These are phyloP conservation scores for Nasonovia ribisnigri DNA, from an alignment of 2,888 invertebrate species.

Conservation along the genomic window DNA sequence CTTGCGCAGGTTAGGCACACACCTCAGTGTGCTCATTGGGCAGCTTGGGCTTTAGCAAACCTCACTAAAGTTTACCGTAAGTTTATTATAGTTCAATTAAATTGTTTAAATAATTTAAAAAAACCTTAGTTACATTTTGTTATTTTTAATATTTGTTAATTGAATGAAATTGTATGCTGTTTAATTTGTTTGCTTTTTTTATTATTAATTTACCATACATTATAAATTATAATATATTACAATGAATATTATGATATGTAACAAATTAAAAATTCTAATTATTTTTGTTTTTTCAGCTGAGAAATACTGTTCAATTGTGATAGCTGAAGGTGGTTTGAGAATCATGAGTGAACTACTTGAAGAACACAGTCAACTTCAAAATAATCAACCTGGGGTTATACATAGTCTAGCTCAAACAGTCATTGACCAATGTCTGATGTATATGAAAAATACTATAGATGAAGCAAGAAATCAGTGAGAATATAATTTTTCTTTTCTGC, in stretches of 20 bases:
- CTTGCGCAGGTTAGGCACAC: slow-evolving; percentile 87
- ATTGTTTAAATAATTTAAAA: slow-evolving; percentile 26
- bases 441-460: slow-evolving; percentile 52
- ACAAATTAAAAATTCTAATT: background rate
- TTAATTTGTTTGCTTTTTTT: slow-evolving; percentile 73
- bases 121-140: slow-evolving; percentile 60
- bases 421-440: slow-evolving; percentile 55
- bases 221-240: background rate
- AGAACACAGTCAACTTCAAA: slow-evolving; percentile 71
- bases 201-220: background rate
- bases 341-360: slow-evolving; percentile 78
- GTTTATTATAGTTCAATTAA: slow-evolving; percentile 70
- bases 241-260: background rate
- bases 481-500: slow-evolving; percentile 13
- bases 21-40: slow-evolving; percentile 95
- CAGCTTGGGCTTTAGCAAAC: slow-evolving; percentile 97
- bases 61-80: slow-evolving; percentile 92
- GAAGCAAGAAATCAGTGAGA: slow-evolving; percentile 31
- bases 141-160: background rate
- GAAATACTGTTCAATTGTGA: slow-evolving; percentile 91
- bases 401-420: slow-evolving; percentile 58
- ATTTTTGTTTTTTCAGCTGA: slow-evolving; percentile 75
- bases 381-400: slow-evolving; percentile 42
- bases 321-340: slow-evolving; percentile 85
- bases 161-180: background rate